Evolutionary conservation across 2,797 vertebrate genomes (phyloP).

Genomic region (Hippocampus kuda): DNA sequence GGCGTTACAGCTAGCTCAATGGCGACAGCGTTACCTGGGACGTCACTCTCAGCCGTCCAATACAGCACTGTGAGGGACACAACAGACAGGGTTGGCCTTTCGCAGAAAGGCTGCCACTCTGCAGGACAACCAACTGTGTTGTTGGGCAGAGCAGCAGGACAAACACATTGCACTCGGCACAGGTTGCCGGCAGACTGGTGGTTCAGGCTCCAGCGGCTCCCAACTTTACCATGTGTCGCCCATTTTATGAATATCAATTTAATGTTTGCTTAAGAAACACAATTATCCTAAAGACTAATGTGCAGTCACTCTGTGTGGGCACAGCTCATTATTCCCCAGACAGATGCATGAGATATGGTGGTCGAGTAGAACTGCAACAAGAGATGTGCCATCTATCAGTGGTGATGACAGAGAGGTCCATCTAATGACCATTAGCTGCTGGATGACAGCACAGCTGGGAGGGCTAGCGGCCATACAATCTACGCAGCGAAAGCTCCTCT

Average conservation of each 20-base stretch:
- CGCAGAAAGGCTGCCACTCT: conserved; percentile 57
- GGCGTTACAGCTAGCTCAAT: conserved; percentile 44
- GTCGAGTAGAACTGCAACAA: conserved; percentile 57
- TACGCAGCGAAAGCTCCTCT: conserved; percentile 54
- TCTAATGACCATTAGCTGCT: conserved; percentile 68
- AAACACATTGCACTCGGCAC: conserved; percentile 34
- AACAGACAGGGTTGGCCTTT: conserved; percentile 71
- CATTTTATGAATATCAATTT: conserved; percentile 48
- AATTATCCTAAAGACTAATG: conserved; percentile 61
- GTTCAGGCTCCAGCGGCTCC: conserved; percentile 10
- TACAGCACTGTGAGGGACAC: conserved; percentile 77
- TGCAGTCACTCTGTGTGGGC: conserved; percentile 50
- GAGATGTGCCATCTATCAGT: conserved; percentile 65
- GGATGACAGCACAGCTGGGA: conserved; percentile 67
- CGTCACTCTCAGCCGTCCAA: conserved; percentile 75
- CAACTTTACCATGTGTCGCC: conserved; percentile 12
- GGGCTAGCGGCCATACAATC: conserved; percentile 56
- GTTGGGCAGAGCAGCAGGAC: conserved; percentile 46
- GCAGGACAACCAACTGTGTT: conserved; percentile 44
- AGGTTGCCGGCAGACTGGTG: conserved; percentile 20
- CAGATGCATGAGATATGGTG: conserved; percentile 58
- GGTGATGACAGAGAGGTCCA: conserved; percentile 64
- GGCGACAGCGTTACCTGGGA: conserved; percentile 68
- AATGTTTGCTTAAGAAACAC: conserved; percentile 58
- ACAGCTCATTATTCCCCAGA: conserved; percentile 62